Evolutionary conservation across 1,140 invertebrate species (phyloP), one percentile per base, ranked within the genome.

Genomic region (Parapsyche elsis): DNA sequence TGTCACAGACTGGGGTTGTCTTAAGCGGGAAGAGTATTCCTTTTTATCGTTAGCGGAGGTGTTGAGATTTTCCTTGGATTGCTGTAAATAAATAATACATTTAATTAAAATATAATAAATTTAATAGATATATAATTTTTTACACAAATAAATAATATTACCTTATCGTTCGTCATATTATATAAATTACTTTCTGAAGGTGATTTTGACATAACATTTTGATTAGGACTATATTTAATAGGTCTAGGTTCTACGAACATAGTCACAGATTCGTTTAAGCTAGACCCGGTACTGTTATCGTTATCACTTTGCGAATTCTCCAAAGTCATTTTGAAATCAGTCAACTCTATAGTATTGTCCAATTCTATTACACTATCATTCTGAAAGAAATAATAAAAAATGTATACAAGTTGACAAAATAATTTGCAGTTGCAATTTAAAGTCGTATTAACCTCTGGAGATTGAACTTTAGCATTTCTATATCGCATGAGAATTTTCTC

Each of bases 401-500:
- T 78, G 67, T 21, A 71, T 71, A 38, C 23, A 21, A 61, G 1
- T 21, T 4, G 19, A 16, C 5, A 61, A 53, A 19, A 61, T 61
- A 19, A 21, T 21, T 61, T 10, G 59, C 21, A 61, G 4, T 21
- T 61, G n/a, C 9, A 61, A 61, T 12, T 19, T 4, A 61, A 2
- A 61, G n/a, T n/a, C n/a, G n/a, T 9, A 67, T 23, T 9, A 9
- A 61, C 64, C 21, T 26, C 23, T 26, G 64, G 64, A 26, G 64
- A 67, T n/a, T 67, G 23, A 67, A 26, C 5, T 38, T 44, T 80
- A 0, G 81, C 16, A 45, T 64, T 64, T 5, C 91, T 87, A 84
- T 91, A 93, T 38, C 91, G 86, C 59, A 88, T 85, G n/a, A 94
- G 86, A 30, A 94, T 92, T 0, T 90, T 85, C 30, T 92, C 90